Evolutionary conservation across 2,888 invertebrate species (phyloP), one percentile per base, ranked within the genome.

Genomic region (Hesperia comma): DNA sequence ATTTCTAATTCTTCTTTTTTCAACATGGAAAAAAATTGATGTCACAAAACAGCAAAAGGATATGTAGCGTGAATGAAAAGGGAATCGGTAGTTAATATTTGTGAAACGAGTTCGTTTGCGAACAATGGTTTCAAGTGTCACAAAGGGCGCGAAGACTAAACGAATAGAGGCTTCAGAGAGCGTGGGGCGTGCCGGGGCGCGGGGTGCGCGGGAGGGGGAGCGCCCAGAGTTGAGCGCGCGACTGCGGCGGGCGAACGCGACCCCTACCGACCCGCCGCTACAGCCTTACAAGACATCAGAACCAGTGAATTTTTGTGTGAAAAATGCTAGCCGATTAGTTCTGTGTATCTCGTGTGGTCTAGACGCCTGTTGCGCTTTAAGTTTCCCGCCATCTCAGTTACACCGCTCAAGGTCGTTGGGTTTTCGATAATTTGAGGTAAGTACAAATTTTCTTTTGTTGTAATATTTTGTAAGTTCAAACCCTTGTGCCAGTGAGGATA

Each of bases 141-240:
- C 90, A 90, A 88, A 90, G 90, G 90, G 90, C 87, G 90, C 88
- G 88, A 90, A 90, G 85, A 84, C 84, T 87, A 86, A 90, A 84
- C 89, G 87, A 87, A 83, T 83, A 84, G 85, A 87, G 86, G 85
- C 83, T 86, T 79, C 72, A 75, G 75, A 74, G 72, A 74, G 79
- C 77, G 78, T 49, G 71, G 69, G 67, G 69, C 73, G 78, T 49
- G 79, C 79, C 77, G 81, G 77, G 73, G 73, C 73, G 72, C 70
- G 74, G 69, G 79, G 74, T 70, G 71, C 46, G 74, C 78, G 70
- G 78, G 79, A 77, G 79, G 78, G 75, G 70, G 75, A 74, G 72
- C 75, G 75, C 77, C 72, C 89, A 91, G 91, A 92, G 78, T 80
- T 74, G 74, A 83, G 81, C 88, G 85, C 86, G 91, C 83, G 80